Evolutionary conservation across 1,140 invertebrate species (phyloP).

Genomic region (Heliconius melpomene): DNA sequence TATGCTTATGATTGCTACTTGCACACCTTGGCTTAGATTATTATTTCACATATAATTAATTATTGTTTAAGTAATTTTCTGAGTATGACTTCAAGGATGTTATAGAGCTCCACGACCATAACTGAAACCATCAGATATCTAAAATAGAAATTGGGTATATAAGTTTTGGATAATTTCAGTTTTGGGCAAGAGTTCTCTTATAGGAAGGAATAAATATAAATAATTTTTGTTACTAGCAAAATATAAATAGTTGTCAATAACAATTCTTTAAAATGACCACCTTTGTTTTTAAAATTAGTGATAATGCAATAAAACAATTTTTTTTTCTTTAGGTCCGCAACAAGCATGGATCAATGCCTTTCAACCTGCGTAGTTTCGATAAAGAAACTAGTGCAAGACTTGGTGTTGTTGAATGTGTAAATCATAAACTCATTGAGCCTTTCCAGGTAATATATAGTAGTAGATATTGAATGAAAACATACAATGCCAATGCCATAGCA

Average conservation of each 20-base stretch:
- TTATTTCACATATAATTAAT: constrained; percentile 21
- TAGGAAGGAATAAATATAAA: no score
- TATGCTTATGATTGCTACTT: not conserved
- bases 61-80: constrained; percentile 26
- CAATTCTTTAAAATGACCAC: no score
- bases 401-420: constrained; percentile 98
- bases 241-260: no score
- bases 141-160: no score
- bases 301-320: not conserved
- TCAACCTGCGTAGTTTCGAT: constrained; percentile 94
- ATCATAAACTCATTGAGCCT: constrained; percentile 98
- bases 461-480: not conserved
- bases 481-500: no score
- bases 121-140: no score
- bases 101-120: no score
- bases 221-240: no score
- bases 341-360: constrained; percentile 97
- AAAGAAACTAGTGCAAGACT: constrained; percentile 98
- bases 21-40: constrained; percentile 49
- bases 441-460: constrained; percentile 85
- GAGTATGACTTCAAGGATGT: not conserved
- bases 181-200: no score
- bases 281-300: not conserved
- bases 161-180: no score
- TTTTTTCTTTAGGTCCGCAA: constrained; percentile 85